A percentile compares a stretch with the other conserved stretches of the same genome.
Conservation (phyloP, 2,888 invertebrate genomes). For the Alcis repandata region DNA sequence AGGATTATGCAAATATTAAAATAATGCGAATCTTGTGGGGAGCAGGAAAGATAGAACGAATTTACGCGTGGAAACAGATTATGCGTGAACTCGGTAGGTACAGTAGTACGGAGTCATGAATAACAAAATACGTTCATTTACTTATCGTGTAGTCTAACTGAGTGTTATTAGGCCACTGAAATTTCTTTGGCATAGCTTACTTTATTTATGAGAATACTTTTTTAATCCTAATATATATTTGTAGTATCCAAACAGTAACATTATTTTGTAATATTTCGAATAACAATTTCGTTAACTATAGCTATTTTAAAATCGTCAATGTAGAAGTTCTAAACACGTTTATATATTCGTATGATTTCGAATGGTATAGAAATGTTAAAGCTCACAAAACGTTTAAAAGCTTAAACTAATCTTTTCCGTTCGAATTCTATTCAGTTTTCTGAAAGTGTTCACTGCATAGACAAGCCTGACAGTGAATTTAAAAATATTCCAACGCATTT, state of each 20-base stretch:
- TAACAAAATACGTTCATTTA: neutral
- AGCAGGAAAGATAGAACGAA: neutral
- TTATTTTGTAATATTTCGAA: too few species aligned
- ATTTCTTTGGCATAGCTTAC: neutral
- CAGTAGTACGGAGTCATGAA: neutral
- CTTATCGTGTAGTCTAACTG: neutral
- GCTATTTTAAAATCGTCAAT: too few species aligned
- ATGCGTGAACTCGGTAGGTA: neutral
- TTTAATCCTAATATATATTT: neutral
- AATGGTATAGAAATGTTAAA: neutral
- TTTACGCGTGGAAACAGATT: neutral
- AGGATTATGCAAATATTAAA: constrained; percentile 9
- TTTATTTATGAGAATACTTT: neutral
- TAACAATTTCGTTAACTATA: too few species aligned
- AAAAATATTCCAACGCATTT: constrained; percentile 28
- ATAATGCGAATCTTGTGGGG: neutral
- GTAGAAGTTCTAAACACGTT: too few species aligned
- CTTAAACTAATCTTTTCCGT: constrained; percentile 10
- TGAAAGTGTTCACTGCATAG: constrained; percentile 18
- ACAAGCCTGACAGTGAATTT: constrained; percentile 25
- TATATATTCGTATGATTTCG: too few species aligned
- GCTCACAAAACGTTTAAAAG: constrained; percentile 7
- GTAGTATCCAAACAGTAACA: neutral
- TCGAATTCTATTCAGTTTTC: constrained; percentile 13
- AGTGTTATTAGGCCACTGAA: neutral